These are phyloP conservation scores for Phymorhynchus buccinoides DNA, from an alignment of 1,140 invertebrate genomes.

Conservation along the genomic window DNA sequence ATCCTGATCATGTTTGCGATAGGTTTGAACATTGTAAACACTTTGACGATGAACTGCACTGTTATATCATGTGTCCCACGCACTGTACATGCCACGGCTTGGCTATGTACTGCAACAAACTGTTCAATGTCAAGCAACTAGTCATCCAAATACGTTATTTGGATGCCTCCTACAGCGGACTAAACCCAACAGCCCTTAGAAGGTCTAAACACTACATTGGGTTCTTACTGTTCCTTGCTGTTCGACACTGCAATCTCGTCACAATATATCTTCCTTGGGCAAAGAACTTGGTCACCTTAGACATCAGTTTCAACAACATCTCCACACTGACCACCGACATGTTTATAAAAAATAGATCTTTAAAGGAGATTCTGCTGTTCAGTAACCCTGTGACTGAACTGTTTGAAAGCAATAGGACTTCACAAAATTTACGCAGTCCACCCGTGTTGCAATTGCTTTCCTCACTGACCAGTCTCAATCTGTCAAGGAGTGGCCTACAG, in stretches of 20 bases:
- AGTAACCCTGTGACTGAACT: neutral
- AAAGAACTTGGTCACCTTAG: neutral
- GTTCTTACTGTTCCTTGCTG: neutral
- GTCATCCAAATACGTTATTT: neutral
- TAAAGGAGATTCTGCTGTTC: too few relatives aligned
- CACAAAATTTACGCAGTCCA: neutral
- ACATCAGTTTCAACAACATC: too few relatives aligned
- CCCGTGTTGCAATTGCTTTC: too few relatives aligned
- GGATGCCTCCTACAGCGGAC: neutral
- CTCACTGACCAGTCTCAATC: neutral
- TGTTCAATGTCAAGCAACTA: neutral
- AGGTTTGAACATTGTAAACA: neutral
- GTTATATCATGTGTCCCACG: neutral
- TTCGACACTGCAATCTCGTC: neutral
- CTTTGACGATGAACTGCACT: neutral
- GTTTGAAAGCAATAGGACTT: neutral
- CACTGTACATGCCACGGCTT: neutral
- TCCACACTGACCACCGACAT: too few relatives aligned
- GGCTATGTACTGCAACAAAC: neutral
- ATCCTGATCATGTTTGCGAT: constrained; percentile 9
- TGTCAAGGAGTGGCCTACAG: neutral
- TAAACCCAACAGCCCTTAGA: neutral
- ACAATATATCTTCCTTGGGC: neutral
- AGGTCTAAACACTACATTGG: too few relatives aligned
- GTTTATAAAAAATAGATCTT: too few relatives aligned